phyloP scores from a whole-genome alignment of 2,888 invertebrate genomes.

The Conomelus anceps region DNA sequence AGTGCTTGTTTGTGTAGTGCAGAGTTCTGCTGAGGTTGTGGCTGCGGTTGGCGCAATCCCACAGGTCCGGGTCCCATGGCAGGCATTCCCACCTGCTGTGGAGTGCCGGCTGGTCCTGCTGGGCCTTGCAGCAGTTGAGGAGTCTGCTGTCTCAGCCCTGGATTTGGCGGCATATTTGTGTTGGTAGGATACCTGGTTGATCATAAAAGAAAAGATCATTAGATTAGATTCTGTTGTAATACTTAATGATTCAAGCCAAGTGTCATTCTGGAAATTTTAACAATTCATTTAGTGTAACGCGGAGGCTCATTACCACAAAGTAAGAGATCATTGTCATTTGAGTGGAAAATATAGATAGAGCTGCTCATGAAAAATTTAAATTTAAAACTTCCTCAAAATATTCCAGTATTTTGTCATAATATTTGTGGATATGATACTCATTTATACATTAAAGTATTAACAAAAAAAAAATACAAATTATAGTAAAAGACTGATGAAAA shows the following conservation, averaged over 20 bases:
- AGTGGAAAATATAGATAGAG: too few species aligned
- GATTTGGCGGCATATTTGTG: conserved; percentile 18
- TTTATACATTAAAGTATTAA: too few species aligned
- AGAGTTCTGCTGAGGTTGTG: conserved; percentile 38
- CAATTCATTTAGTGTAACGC: too few species aligned
- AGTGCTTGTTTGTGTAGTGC: conserved; percentile 54
- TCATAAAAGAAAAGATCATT: not conserved
- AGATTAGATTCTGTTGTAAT: not conserved
- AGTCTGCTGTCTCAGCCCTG: conserved; percentile 37
- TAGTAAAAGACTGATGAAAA: too few species aligned
- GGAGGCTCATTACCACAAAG: too few species aligned
- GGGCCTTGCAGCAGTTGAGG: conserved; percentile 29
- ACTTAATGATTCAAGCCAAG: not conserved
- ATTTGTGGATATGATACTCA: too few species aligned
- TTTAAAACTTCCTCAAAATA: too few species aligned
- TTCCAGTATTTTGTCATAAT: too few species aligned
- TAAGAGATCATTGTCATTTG: too few species aligned
- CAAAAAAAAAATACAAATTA: too few species aligned
- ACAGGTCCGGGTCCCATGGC: conserved; percentile 43
- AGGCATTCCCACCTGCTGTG: conserved; percentile 28
- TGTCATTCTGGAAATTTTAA: too few species aligned
- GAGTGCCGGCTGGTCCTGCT: conserved; percentile 20
- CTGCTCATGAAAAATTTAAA: too few species aligned
- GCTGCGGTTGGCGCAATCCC: conserved; percentile 41
- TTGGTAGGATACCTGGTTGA: conserved; percentile 14